These are phyloP conservation scores for Hartigia nigra DNA, from an alignment of 2,888 invertebrate genomes.

Conservation along the genomic window DNA sequence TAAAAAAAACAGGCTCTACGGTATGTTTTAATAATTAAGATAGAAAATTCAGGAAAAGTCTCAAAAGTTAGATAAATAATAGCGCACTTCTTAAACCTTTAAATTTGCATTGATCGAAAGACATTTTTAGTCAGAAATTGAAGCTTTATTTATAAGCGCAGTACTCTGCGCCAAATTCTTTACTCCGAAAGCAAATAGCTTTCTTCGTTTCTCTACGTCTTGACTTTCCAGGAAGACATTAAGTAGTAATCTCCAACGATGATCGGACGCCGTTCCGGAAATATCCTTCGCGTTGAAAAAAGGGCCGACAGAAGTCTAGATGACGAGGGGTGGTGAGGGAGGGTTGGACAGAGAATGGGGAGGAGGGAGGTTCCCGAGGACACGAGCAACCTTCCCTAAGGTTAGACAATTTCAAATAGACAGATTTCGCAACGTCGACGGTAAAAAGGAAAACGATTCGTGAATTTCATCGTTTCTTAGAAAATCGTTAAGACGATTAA, in stretches of 20 bases:
- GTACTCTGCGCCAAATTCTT: not conserved
- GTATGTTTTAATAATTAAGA: fast-evolving
- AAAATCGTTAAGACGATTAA: not conserved
- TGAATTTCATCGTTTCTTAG: not conserved
- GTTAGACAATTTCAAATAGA: not conserved
- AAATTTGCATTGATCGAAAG: not conserved
- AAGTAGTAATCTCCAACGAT: constrained; percentile 55
- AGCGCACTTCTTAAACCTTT: not conserved
- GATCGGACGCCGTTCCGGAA: constrained; percentile 38
- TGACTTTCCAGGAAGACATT: constrained; percentile 35
- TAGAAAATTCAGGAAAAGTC: not conserved
- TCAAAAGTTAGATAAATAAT: not conserved
- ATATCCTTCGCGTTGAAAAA: not conserved
- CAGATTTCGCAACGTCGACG: not conserved
- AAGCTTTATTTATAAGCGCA: too few relatives aligned
- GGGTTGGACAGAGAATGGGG: constrained; percentile 3
- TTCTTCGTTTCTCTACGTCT: not conserved
- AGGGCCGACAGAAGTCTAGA: constrained; percentile 9
- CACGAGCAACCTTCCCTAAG: constrained; percentile 3
- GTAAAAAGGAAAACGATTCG: not conserved
- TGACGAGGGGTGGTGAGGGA: constrained; percentile 7
- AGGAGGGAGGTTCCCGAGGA: not conserved
- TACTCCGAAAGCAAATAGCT: not conserved
- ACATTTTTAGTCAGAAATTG: too few relatives aligned
- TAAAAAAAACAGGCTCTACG: not conserved